Base-by-base conservation (phyloP, 2,888 invertebrate genomes). In the Patella caerulea region DNA sequence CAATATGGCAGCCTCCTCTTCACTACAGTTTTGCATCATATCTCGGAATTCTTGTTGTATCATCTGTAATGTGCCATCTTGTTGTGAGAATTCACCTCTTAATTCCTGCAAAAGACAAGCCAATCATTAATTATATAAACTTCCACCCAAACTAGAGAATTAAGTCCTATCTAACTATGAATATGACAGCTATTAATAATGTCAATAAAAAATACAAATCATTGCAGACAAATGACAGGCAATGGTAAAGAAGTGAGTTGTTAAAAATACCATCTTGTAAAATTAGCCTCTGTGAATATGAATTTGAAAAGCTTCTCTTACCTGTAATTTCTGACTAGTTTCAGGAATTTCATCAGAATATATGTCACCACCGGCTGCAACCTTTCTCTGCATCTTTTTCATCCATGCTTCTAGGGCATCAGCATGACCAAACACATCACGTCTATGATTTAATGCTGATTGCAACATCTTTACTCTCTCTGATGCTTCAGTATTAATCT, bases 41-140 rank as follows among this genome's bases (percentile, higher is more conserved):
- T 94, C 94, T 87, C 96, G 96, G 0, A 97, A 94, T 93, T 97
- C 96, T 84, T 95, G 94, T 85, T 96, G 95, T 83, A 97, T 95
- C 2, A 94, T 94, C 81, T 95, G 94, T 83, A 97, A 96, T 71
- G 94, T 93, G 0, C 95, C 94, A 86, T 95, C 95, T 87, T 96
- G 96, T 71, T 96, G 96, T 2, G 95, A 95, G 89, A 96, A 96
- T 88, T 98, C 97, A 91, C 96, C 96, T 76, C 96, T 93, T 45
- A 97, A 92, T 0, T 94, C 94, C 90, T 97, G 96, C n/a, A 81
- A 81, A 59, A 72, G 73, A 65, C 24, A 65, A 7, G 9, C 7
- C 1, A 7, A 45, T 45, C 45, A 45, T 45, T 45, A 45, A 45
- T 7, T 45, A 45, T 45, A 45, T 45, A 45, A 45, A 45, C 45